Base-by-base conservation (phyloP, 92 coral and sea anemone species). In the Zoanthus sociatus region DNA sequence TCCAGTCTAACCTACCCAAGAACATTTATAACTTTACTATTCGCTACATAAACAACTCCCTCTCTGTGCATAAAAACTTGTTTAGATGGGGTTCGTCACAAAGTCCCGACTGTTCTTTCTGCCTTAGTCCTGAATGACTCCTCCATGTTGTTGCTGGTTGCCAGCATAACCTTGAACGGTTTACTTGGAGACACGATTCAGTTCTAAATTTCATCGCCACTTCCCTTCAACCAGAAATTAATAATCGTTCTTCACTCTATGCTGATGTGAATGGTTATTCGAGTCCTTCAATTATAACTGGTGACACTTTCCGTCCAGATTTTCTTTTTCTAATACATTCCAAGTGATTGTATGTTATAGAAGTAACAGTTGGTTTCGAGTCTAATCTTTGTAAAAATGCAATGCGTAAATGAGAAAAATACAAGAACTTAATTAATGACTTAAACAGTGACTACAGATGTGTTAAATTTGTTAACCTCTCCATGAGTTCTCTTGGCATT, bases 71-170 rank as follows among this genome's bases (percentile, higher is more conserved):
- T 53, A 53, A 53, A 33, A 33, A 33, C 3, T 3, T 33, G 42
- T 33, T 33, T 33, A 33, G 42, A 33, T 33, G 42, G 42, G 60
- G 60, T 9, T 53, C 60, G 0, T 53, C 60, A 53, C 60, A 53
- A 33, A 53, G 60, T 53, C 60, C 60, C 0, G 84, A 89, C 26
- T 89, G 92, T 63, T 54, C 88, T 31, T 73, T 75, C 16, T 89
- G 92, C 42, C 42, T 33, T 33, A 33, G 3, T 33, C 3, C 42
- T 33, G 42, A 33, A 33, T 33, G 1, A 33, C 74, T 82, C 51
- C 50, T 82, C 15, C 90, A 90, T 72, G 84, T 87, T 55, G 93
- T 90, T 0, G 91, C 93, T 33, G 93, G 93, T n/a, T 90, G 90
- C 77, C 88, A 87, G 54, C 55, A 73, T 6, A 87, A 69, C 42